Evolutionary conservation across 2,797 vertebrate genomes (phyloP).

Genomic region (Acanthopagrus latus): DNA sequence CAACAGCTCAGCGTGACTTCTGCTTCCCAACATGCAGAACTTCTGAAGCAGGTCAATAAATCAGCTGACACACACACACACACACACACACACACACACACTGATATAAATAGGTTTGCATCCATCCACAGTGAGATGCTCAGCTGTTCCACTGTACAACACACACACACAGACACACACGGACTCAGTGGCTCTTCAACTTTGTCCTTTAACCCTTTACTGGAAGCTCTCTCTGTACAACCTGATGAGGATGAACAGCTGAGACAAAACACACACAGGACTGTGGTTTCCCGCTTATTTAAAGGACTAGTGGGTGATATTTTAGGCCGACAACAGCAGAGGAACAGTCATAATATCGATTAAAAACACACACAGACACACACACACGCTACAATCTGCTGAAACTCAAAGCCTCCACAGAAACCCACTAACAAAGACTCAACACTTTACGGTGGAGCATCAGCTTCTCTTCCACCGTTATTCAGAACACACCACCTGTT

Average conservation of each 20-base stretch:
- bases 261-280: neutral
- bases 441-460: neutral
- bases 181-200: constrained; percentile 32
- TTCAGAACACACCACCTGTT: too few relatives aligned
- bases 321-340: neutral
- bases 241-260: constrained; percentile 13
- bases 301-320: neutral
- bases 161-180: constrained; percentile 3
- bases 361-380: neutral
- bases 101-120: constrained; percentile 56
- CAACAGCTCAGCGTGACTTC: neutral
- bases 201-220: constrained; percentile 38
- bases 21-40: constrained; percentile 18
- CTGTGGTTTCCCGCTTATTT: neutral
- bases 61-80: neutral
- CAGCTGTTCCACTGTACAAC: constrained; percentile 64
- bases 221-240: constrained; percentile 26
- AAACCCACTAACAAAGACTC: neutral
- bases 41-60: constrained; percentile 6
- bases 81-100: too few relatives aligned
- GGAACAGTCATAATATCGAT: neutral
- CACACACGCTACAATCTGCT: neutral
- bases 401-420: neutral
- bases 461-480: neutral
- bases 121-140: constrained; percentile 49